Evolutionary conservation across 1,140 invertebrate species (phyloP), one percentile per base, ranked within the genome.

Genomic region (Drosophila willistoni): DNA sequence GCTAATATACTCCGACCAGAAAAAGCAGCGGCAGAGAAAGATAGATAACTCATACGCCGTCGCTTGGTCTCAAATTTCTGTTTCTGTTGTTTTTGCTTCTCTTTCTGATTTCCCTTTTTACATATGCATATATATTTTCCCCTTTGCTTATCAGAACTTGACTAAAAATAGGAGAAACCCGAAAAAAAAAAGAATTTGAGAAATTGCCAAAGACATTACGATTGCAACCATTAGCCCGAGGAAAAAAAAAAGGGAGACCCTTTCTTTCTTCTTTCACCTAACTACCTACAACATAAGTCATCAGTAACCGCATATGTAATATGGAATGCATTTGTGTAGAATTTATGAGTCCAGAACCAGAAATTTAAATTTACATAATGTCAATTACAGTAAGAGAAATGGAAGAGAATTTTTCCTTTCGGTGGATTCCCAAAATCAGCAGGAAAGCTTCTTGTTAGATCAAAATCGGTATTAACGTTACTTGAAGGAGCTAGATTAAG

Each of bases 61-160:
- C 71, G 71, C 55, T 74, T 89, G 71, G 69, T 70, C 55, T 57
- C 55, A 51, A 51, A 51, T 51, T 51, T 17, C 44, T 51, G 44
- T 51, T 51, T 51, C 44, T 51, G 44, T 22, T n/a, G 51, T n/a
- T 14, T 13, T 7, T 12, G 33, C 57, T 59, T 55, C 42, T 47
- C 56, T 61, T 74, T 73, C 47, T 65, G 70, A 72, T 71, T 71
- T 65, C 55, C 59, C 51, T 22, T 34, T 54, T 63, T 73, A 54
- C 68, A 69, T 86, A 83, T 89, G 84, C 84, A 87, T 84, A 89
- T 89, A 84, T 89, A 89, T 90, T 87, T 89, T 84, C 77, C 81
- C 68, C 76, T n/a, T 68, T 66, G 84, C 84, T 89, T 89, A 89
- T 89, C 85, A 81, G 84, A 22, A 51, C 44, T 51, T 51, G 67